Evolutionary conservation across 37 sponge, comb jelly and placozoan species (phyloP).

Genomic region (Beroe ovata): DNA sequence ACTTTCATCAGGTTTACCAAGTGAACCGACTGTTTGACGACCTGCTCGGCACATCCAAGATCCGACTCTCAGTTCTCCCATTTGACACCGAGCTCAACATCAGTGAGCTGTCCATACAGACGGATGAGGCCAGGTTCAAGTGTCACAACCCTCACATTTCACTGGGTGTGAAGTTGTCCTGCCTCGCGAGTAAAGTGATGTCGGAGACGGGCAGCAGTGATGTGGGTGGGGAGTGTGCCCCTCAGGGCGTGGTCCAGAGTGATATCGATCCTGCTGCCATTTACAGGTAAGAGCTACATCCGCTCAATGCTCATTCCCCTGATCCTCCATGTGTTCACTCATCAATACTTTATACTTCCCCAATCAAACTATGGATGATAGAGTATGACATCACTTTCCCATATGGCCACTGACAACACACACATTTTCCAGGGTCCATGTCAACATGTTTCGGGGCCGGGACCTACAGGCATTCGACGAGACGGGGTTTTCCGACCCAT

Average conservation of each 20-base stretch:
- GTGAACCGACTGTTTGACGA: conserved; percentile 47
- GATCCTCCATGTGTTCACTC: too few species aligned
- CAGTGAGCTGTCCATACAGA: conserved; percentile 15
- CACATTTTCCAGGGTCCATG: conserved; percentile 26
- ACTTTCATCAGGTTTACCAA: conserved; percentile 21
- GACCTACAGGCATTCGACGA: conserved; percentile 55
- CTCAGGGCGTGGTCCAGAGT: not conserved
- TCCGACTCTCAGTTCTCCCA: conserved; percentile 46
- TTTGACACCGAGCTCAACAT: conserved; percentile 62
- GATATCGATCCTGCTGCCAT: not conserved
- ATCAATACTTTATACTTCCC: too few species aligned
- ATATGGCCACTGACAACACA: not conserved
- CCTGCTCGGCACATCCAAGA: conserved; percentile 29
- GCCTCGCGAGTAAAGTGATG: conserved; percentile 54
- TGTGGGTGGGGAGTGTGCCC: not conserved
- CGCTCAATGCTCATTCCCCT: too few species aligned
- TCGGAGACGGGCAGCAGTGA: not conserved
- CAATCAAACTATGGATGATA: too few species aligned
- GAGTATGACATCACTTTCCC: too few species aligned
- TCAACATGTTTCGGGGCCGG: conserved; percentile 52
- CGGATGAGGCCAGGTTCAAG: conserved; percentile 57
- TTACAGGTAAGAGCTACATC: conserved; percentile 43
- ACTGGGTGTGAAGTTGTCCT: conserved; percentile 24
- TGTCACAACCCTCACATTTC: conserved; percentile 49
- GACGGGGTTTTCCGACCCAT: conserved; percentile 41